Percentiles rank a stretch among this genome's conserved stretches.
Conservation (phyloP, 2,113 vertebrate genomes). For the Macroglossus sobrinus region DNA sequence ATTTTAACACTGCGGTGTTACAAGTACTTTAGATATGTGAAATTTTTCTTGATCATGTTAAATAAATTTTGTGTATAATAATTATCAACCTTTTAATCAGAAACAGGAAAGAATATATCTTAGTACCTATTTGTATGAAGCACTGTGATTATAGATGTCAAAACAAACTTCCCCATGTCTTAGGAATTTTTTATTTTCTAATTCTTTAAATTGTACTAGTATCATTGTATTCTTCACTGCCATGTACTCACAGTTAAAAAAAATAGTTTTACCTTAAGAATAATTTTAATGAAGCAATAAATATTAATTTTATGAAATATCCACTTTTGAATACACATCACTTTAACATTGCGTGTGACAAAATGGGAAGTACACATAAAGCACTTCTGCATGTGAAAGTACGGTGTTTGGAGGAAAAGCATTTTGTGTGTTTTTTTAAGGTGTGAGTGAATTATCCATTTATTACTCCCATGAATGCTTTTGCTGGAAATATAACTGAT, state of each 20-base stretch:
- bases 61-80: not conserved
- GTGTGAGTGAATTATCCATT: not conserved
- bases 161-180: not conserved
- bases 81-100: not conserved
- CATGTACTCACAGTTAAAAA: not conserved
- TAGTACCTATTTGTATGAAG: not conserved
- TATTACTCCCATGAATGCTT: not conserved
- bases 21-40: not conserved
- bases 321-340: not conserved
- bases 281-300: not conserved
- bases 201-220: not conserved
- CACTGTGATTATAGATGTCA: not conserved
- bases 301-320: slow-evolving; percentile 10
- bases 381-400: not conserved
- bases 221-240: not conserved
- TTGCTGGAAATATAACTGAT: not conserved
- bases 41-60: not conserved
- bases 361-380: not conserved
- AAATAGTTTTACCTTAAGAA: not conserved
- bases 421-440: not conserved
- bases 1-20: not conserved
- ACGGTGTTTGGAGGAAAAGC: not conserved
- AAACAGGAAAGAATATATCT: not conserved
- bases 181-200: not conserved
- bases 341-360: not conserved